Base-by-base conservation (phyloP, 2,113 vertebrate species). In the Podarcis raffonei region DNA sequence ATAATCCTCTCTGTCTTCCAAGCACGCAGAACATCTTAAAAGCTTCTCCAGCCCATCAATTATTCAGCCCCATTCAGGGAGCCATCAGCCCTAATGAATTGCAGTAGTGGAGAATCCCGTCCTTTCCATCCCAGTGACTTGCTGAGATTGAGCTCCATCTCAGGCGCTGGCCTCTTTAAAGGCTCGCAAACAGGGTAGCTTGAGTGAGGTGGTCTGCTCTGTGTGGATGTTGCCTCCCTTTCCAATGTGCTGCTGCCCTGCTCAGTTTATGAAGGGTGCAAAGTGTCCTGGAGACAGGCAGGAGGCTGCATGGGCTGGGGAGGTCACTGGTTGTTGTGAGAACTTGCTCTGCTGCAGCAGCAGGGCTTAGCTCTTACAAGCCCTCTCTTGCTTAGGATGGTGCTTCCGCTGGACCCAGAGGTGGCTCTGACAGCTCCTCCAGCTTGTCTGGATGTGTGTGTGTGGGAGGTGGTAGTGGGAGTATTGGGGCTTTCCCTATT, bases 51-150 rank as follows among this genome's bases (percentile, higher is more conserved):
- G 93, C 95, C 95, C 96, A 97, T 97, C 97, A 97, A 97, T 97
- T 97, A 97, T 97, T 97, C 97, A 97, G 89, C 91, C 94, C 95
- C 93, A 93, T 96, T 97, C 96, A 96, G 97, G 95, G 97, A 97
- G 95, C 93, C 91, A 96, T 97, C 96, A 93, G 94, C 96, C 96
- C 96, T 97, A 96, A 97, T 97, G 97, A 97, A 97, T 95, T 96
- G 96, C 96, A 95, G 89, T 87, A 95, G 89, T 87, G 94, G 95
- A 94, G 92, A 95, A 18, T 30, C 42, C 79, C 30, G 6, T 35
- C 9, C 96, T 86, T 93, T 96, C 96, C 66, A 25, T 95, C 93
- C 95, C 96, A 93, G 95, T 68, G 90, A 88, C 92, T 93, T 1
- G 72, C 96, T 20, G 92, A 95, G 95, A 95, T 96, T 96, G 95